Conservation (phyloP, 1,140 invertebrate genomes). For the Triops cancriformis region DNA sequence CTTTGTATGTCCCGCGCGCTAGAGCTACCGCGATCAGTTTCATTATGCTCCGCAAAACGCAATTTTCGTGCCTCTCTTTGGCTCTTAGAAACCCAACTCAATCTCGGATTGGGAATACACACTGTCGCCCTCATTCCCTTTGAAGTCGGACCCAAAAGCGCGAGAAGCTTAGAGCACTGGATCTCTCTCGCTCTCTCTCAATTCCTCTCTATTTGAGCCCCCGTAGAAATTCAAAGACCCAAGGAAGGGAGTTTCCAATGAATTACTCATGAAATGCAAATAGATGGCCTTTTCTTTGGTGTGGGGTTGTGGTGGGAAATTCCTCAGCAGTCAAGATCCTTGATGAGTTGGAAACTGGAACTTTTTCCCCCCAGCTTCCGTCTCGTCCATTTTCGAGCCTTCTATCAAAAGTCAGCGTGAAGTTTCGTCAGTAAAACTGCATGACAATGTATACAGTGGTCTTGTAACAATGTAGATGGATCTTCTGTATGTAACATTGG, state of each 20-base stretch:
- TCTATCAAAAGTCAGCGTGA: too few species aligned
- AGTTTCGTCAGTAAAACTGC: too few species aligned
- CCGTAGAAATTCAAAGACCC: not conserved
- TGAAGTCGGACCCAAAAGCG: not conserved
- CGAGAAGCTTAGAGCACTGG: not conserved
- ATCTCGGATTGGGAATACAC: not conserved
- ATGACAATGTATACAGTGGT: too few species aligned
- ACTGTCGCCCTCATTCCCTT: not conserved
- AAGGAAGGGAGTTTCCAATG: not conserved
- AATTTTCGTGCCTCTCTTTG: not conserved
- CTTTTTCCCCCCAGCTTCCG: not conserved
- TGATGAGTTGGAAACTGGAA: not conserved
- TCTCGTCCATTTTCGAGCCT: not conserved
- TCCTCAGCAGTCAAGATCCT: not conserved
- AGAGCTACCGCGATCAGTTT: not conserved
- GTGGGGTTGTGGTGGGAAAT: not conserved
- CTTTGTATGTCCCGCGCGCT: not conserved
- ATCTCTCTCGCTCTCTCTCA: not conserved
- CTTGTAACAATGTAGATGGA: too few species aligned
- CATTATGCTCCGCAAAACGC: not conserved
- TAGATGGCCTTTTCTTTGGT: not conserved
- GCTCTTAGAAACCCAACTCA: not conserved
- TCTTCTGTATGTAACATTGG: too few species aligned
- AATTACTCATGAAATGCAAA: conserved; percentile 14
- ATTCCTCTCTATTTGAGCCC: too few species aligned